Evolutionary conservation across 2,888 invertebrate genomes (phyloP), one percentile per base, ranked within the genome.

Genomic region (Himalopsyche kuldschensis): DNA sequence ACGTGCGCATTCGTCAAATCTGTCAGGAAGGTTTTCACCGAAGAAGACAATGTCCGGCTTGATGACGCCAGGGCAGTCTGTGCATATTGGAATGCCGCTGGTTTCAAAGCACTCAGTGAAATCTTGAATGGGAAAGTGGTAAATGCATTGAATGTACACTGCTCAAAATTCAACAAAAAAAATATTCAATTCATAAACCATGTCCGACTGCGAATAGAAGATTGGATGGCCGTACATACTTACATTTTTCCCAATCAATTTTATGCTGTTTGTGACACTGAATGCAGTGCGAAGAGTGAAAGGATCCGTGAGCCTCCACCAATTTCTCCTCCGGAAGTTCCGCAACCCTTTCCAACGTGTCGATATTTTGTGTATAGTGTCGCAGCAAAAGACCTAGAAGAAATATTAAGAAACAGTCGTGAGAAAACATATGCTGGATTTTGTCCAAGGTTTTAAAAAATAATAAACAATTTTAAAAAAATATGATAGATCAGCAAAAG

Each of bases 41-140:
- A 98, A 99, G 91, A 99, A 98, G 17, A 98, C 96, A 87, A 99
- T 97, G 88, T 99, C 98, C 10, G 98, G 98, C 89, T 98, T 98
- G 0, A 99, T 96, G 5, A 97, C 91, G 0, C 95, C 95, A 0
- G 94, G 92, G 88, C 97, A 97, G 48, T 92, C 90, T 1, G 93
- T 93, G 88, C 98, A 98, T 75, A 93, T 94, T 17, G 98, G 97
- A 84, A 97, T 93, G 85, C 92, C 90, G 87, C 95, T 95, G 1
- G 93, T 90, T 86, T 96, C 93, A 84, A 96, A 96, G 88, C 94
- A 92, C 82, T 95, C 96, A 96, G 90, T 84, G 80, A 90, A 90
- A 85, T 81, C 86, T 86, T 35, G 20, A 82, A 82, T n/a, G 24
- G 27, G 20, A 79, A 82, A 17, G 75, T 35, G 15, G 32, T 81